Evolutionary conservation across 1,140 invertebrate genomes (phyloP).

Genomic region (Pogonognathellus flavescens): DNA sequence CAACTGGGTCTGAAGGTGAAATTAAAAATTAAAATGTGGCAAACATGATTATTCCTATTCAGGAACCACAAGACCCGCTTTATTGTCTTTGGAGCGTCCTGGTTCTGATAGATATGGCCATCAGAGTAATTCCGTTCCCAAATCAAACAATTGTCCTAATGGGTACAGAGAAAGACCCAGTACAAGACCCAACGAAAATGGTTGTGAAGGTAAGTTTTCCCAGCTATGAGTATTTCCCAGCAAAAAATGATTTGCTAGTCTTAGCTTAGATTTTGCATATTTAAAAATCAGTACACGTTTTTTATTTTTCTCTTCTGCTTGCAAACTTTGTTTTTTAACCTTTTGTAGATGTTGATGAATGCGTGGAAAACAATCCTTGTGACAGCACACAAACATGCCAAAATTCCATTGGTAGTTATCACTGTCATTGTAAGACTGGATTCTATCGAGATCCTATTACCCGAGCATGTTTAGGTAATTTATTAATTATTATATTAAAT

Average conservation of each 20-base stretch:
- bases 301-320: too few species aligned
- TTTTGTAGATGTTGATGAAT: constrained; percentile 69
- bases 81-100: not conserved
- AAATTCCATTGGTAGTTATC: constrained; percentile 73
- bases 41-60: not conserved
- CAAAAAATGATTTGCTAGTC: too few species aligned
- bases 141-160: not conserved
- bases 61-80: not conserved
- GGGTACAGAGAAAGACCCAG: constrained; percentile 1
- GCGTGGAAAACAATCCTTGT: constrained; percentile 69
- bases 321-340: not conserved
- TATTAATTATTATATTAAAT: too few species aligned
- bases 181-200: not conserved
- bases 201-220: constrained; percentile 32
- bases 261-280: too few species aligned
- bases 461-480: constrained; percentile 73
- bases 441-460: constrained; percentile 73
- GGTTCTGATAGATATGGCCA: not conserved
- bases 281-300: too few species aligned
- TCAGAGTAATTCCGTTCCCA: constrained; percentile 20
- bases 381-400: constrained; percentile 73
- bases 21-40: too few species aligned
- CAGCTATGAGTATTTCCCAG: too few species aligned
- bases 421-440: constrained; percentile 73
- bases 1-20: too few species aligned